phyloP scores from a whole-genome alignment of 2,113 vertebrate species.

The Gallinago media region DNA sequence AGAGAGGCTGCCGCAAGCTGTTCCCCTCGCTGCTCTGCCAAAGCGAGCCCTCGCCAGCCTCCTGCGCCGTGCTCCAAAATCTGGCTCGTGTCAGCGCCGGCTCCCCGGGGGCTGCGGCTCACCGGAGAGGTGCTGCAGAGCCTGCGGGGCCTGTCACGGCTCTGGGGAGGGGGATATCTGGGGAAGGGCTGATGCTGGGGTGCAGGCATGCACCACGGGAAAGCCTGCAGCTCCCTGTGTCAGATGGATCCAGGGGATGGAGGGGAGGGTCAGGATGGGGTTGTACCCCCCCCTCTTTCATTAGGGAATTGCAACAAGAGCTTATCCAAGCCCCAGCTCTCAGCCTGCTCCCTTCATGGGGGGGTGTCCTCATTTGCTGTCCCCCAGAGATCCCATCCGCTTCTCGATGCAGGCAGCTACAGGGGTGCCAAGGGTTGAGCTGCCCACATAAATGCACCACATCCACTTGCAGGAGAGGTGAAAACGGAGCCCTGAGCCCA shows the following conservation, averaged over 20 bases:
- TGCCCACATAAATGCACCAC: accelerated
- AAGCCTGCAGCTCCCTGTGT: not conserved
- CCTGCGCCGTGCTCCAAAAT: not conserved
- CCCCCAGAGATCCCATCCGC: accelerated
- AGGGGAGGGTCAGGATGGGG: not conserved
- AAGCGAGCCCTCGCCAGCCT: constrained; percentile 11
- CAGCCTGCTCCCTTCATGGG: not conserved
- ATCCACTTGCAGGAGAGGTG: not conserved
- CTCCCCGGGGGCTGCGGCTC: not conserved
- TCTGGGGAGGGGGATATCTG: not conserved
- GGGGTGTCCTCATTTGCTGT: not conserved
- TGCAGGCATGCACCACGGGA: accelerated
- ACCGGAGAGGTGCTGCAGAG: not conserved
- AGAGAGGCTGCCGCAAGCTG: constrained; percentile 54
- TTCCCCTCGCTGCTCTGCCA: constrained; percentile 37
- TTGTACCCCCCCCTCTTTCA: not conserved
- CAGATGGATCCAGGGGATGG: accelerated
- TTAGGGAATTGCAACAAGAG: not conserved
- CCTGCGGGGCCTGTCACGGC: not conserved
- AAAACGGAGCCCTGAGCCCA: not conserved
- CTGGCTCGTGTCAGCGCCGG: not conserved
- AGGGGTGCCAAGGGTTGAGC: not conserved
- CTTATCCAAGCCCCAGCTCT: not conserved
- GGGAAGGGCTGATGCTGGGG: not conserved
- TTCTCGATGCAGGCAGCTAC: accelerated